Percentiles rank a stretch among this genome's conserved stretches.
Evolutionary conservation across 2,797 vertebrate genomes (phyloP).

Genomic region (Rhinoraja longicauda): DNA sequence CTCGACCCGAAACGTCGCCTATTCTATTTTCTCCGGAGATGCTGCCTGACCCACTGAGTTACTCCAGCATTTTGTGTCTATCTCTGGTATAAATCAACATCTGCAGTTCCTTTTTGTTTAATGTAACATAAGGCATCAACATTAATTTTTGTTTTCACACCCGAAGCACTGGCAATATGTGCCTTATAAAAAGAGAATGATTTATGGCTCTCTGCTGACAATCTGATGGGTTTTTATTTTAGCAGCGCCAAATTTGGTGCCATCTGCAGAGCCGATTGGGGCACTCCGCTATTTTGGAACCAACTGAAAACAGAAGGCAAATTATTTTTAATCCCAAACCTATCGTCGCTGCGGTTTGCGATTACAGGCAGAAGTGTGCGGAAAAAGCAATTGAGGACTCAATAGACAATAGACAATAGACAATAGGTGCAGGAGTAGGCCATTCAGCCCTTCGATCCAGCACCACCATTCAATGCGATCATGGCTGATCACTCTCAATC

Average conservation of each 20-base stretch:
- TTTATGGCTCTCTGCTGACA: background rate
- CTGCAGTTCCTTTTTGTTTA: too few species aligned
- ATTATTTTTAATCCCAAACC: background rate
- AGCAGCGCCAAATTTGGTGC: background rate
- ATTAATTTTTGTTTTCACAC: background rate
- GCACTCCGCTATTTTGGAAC: background rate
- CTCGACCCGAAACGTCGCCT: too few species aligned
- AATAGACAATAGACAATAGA: too few species aligned
- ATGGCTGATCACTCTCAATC: too few species aligned
- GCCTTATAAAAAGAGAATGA: background rate
- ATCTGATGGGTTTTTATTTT: background rate
- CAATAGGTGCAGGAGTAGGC: too few species aligned
- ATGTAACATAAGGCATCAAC: background rate
- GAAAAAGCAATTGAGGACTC: background rate
- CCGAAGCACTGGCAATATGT: background rate
- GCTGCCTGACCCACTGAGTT: too few species aligned
- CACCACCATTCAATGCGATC: too few species aligned
- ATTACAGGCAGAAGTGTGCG: background rate
- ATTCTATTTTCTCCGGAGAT: too few species aligned
- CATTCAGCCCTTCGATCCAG: too few species aligned
- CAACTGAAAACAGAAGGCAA: conserved; percentile 16
- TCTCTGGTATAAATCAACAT: too few species aligned
- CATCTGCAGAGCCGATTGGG: background rate
- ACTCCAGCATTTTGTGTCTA: too few species aligned
- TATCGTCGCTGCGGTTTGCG: background rate